phyloP scores from a whole-genome alignment of 2,797 vertebrate species.

The Gymnopithys bicolor region DNA sequence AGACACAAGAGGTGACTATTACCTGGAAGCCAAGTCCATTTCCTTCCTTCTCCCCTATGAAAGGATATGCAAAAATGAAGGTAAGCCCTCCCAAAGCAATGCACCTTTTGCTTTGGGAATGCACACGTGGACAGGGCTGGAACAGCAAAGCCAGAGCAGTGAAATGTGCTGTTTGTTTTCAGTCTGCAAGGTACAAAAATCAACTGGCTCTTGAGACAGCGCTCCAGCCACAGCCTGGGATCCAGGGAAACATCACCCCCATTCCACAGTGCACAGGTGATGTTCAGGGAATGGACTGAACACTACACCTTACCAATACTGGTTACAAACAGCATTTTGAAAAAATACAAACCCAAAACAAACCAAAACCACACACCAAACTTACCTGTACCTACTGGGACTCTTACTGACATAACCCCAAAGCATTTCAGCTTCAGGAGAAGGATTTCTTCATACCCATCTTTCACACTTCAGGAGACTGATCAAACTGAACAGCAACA shows the following conservation, averaged over 20 bases:
- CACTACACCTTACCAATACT: not conserved
- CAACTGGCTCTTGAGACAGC: not conserved
- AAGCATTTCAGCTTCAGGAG: not conserved
- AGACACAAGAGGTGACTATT: not conserved
- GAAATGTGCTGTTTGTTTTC: not conserved
- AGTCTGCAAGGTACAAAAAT: not conserved
- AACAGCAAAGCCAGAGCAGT: not conserved
- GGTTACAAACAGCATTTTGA: not conserved
- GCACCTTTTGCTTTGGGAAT: not conserved
- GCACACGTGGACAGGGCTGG: not conserved
- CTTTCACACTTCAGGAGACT: not conserved
- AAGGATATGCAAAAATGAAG: not conserved
- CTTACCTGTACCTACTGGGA: not conserved
- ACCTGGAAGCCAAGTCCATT: not conserved
- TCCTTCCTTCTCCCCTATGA: not conserved
- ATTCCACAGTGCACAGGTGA: not conserved
- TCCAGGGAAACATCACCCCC: not conserved
- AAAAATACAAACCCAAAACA: not conserved
- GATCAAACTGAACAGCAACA: not conserved
- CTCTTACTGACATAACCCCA: not conserved
- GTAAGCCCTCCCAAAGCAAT: not conserved
- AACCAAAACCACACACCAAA: not conserved
- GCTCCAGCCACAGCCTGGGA: not conserved
- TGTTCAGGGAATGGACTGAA: fast-evolving
- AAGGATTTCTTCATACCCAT: not conserved